Conservation (phyloP, 2,113 vertebrate genomes). For the Platichthys flesus region DNA sequence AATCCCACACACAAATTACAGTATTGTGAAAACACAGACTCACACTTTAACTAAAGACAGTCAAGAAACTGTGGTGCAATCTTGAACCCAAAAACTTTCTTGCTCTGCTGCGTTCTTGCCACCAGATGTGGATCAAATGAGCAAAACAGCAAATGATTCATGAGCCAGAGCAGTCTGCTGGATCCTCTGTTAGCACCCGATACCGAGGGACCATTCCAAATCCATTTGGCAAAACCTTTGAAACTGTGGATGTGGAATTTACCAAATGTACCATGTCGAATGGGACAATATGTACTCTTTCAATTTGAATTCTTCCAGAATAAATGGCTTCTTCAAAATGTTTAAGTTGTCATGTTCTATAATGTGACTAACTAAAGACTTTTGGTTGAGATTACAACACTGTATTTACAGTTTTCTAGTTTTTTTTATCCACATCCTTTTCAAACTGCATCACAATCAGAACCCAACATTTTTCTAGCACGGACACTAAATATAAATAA, state of each 20-base stretch:
- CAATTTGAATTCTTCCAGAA: conserved; percentile 31
- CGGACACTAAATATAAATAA: no score
- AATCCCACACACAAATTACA: conserved; percentile 54
- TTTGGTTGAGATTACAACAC: no score
- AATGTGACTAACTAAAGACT: background rate
- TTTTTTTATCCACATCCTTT: background rate
- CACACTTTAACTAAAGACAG: conserved; percentile 20
- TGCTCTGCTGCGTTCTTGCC: conserved; percentile 37
- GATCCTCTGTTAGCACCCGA: conserved; percentile 47
- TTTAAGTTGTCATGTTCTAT: conserved; percentile 20
- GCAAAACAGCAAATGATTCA: conserved; percentile 56
- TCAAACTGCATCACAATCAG: background rate
- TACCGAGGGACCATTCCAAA: conserved; percentile 48
- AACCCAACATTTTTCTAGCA: no score
- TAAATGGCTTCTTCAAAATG: conserved; percentile 1
- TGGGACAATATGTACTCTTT: conserved; percentile 26
- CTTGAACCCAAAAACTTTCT: conserved; percentile 26
- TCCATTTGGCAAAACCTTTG: conserved; percentile 44
- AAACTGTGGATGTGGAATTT: conserved; percentile 47
- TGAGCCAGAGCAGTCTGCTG: conserved; percentile 49
- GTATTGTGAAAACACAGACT: conserved; percentile 22
- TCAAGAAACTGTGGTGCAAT: conserved; percentile 54
- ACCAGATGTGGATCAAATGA: conserved; percentile 71
- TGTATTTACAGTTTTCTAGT: no score
- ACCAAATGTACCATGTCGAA: conserved; percentile 51